Conservation (phyloP, 2,888 invertebrate genomes). For the Oxytorus armatus region DNA sequence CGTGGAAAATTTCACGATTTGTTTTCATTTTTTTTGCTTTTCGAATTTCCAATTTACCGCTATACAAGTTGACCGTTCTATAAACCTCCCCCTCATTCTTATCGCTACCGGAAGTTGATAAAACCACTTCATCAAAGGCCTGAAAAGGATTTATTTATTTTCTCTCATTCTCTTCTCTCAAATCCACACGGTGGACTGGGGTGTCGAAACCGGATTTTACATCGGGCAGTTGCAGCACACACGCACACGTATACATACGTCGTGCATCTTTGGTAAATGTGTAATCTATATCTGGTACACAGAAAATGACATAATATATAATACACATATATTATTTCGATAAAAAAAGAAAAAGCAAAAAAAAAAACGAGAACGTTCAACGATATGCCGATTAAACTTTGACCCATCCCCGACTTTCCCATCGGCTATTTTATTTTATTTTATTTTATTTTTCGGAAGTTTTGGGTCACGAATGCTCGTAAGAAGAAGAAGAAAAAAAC, state of each 20-base stretch:
- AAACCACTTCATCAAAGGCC: constrained; percentile 52
- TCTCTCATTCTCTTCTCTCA: constrained; percentile 25
- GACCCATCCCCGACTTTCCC: neutral
- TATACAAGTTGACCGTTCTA: neutral
- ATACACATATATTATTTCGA: too few relatives aligned
- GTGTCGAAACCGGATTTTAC: constrained; percentile 44
- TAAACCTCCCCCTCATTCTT: constrained; percentile 20
- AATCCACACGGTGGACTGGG: constrained; percentile 31
- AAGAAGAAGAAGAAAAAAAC: constrained; percentile 15
- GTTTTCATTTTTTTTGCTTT: neutral
- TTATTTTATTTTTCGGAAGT: neutral
- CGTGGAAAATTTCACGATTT: neutral
- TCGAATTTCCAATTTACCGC: constrained; percentile 18
- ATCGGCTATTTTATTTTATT: neutral
- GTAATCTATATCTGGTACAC: too few relatives aligned
- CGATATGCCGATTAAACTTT: constrained; percentile 28
- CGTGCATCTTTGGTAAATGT: constrained; percentile 29
- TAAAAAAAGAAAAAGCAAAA: neutral
- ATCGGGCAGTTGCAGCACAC: constrained; percentile 36
- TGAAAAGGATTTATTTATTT: constrained; percentile 41
- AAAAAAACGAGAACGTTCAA: too few relatives aligned
- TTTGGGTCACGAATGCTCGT: neutral
- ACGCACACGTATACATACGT: too few relatives aligned
- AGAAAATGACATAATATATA: too few relatives aligned
- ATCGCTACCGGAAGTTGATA: constrained; percentile 70